Conservation (phyloP, 1,140 invertebrate species). For the Aphaenogaster floridana region DNA sequence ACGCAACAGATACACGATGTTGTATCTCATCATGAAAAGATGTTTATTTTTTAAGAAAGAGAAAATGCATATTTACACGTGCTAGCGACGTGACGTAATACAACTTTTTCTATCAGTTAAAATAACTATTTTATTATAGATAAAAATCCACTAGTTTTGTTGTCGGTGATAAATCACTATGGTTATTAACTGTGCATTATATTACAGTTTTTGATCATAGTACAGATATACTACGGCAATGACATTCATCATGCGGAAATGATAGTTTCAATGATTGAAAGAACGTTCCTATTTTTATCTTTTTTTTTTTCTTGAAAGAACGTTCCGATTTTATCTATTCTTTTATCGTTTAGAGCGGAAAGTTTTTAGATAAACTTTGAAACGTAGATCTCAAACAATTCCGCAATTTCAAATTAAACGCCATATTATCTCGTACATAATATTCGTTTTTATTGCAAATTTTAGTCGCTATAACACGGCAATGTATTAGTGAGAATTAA, state of each 20-base stretch:
- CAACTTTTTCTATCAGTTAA: not conserved
- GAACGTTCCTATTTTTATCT: not conserved
- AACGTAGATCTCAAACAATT: not conserved
- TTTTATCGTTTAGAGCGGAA: not conserved
- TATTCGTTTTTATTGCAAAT: not conserved
- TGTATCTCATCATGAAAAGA: not conserved
- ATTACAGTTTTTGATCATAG: not conserved
- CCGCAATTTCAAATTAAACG: not conserved
- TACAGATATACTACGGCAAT: not conserved
- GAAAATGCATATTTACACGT: not conserved
- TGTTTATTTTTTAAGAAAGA: not conserved
- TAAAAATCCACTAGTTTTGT: not conserved
- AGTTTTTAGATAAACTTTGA: not conserved
- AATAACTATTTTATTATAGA: conserved; percentile 3
- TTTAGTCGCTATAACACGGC: not conserved
- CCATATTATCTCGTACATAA: too few species aligned
- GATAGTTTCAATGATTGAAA: not conserved
- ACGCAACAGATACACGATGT: not conserved
- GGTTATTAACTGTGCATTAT: not conserved
- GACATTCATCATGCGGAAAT: not conserved
- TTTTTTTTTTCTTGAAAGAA: not conserved
- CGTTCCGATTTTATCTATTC: not conserved
- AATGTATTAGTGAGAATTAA: not conserved
- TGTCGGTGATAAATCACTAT: not conserved
- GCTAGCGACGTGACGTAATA: not conserved